These are phyloP conservation scores for Zeus faber DNA, from an alignment of 2,113 vertebrate species.

Conservation along the genomic window DNA sequence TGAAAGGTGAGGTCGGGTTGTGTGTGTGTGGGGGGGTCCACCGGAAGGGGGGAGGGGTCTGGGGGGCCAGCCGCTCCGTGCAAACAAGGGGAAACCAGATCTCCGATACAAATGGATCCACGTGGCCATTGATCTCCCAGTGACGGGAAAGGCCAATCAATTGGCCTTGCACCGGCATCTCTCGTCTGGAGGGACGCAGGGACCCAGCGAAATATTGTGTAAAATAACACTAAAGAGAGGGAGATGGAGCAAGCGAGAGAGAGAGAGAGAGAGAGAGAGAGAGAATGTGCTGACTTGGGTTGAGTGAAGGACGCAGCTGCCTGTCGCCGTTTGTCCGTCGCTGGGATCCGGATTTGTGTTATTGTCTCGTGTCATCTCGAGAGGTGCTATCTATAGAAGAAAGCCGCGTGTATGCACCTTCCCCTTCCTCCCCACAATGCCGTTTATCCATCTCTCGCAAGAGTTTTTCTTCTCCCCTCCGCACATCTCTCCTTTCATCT, in stretches of 20 bases:
- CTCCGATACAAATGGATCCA: constrained; percentile 23
- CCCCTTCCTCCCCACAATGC: neutral
- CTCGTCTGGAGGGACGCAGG: constrained; percentile 14
- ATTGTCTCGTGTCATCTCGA: constrained; percentile 44
- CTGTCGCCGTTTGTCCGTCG: constrained; percentile 6
- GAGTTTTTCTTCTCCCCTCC: too few species aligned
- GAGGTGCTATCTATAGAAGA: constrained; percentile 43
- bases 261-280: neutral
- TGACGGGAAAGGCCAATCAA: constrained; percentile 38
- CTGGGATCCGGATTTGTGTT: constrained; percentile 28
- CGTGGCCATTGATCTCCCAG: constrained; percentile 50
- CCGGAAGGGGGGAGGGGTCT: constrained; percentile 27
- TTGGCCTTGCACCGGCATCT: constrained; percentile 18
- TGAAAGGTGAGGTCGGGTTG: constrained; percentile 44
- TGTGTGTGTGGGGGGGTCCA: too few species aligned
- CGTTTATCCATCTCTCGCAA: neutral
- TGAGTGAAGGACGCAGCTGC: constrained; percentile 32
- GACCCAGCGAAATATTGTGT: constrained; percentile 12
- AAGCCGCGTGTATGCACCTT: constrained; percentile 27
- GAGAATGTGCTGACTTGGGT: constrained; percentile 35
- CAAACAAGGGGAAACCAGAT: constrained; percentile 49
- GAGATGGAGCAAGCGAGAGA: neutral
- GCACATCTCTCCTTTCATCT: constrained; percentile 1
- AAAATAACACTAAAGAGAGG: constrained; percentile 16
- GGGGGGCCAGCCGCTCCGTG: constrained; percentile 8